Evolutionary conservation across 2,113 vertebrate species (phyloP), one percentile per base, ranked within the genome.

Genomic region (Elaphurus davidianus): DNA sequence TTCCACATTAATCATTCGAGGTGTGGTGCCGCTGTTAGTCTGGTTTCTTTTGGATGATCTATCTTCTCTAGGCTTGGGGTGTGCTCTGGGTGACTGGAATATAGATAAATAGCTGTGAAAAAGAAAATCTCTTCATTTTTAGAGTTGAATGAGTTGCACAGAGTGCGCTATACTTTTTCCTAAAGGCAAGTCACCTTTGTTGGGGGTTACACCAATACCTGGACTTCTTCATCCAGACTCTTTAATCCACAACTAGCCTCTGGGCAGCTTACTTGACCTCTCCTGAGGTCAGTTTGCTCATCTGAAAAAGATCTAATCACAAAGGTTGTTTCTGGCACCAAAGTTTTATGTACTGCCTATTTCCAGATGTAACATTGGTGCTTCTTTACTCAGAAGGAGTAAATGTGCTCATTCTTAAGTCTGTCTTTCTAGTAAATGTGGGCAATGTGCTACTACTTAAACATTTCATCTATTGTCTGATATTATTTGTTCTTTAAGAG

Each of bases 1-100:
- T 95, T 97, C 27, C 71, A 82, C 92, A 91, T 95, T 97, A 96
- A 89, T 98, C 85, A 89, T 54, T 76, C 60, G 92, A 87, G 97
- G 94, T 87, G 95, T 97, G 96, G 94, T 64, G 33, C 87, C 36
- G 57, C 36, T 90, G 76, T 52, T 87, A 92, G 95, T 59, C 47
- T 76, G 67, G 30, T 57, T 90, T 62, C 71, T 90, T 59, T 71
- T 60, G 87, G 90, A 13, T 47, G 36, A 59, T 76, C 67, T 85
- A 47, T 54, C 36, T 50, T 95, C 54, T 94, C n/a, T 19, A 64
- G 25, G 33, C 17, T 83, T 87, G 33, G 47, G 16, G 85, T 74
- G 33, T 97, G 36, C 25, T 87, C 28, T 64, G 19, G 15, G 55
- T 57, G 54, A 55, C 54, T 36, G 28, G 27, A 93, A 52, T 40